Evolutionary conservation across 2,113 vertebrate species (phyloP).

Genomic region (Hippocampus abdominalis): DNA sequence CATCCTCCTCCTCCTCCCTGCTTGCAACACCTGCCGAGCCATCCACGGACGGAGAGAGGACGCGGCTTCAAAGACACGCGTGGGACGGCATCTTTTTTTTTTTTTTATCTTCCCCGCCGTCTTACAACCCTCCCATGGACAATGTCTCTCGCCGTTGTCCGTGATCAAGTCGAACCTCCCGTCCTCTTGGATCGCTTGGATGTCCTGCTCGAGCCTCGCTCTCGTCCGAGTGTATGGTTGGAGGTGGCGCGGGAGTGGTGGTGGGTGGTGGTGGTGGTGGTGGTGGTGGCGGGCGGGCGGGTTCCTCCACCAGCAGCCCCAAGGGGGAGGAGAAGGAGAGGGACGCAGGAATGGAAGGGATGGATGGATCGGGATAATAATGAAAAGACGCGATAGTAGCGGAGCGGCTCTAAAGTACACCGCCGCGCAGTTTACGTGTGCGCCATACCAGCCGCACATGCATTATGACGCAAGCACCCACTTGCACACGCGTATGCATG

Average conservation of each 20-base stretch:
- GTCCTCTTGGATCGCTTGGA: slow-evolving; percentile 46
- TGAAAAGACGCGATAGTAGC: slow-evolving; percentile 30
- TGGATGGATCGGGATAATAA: slow-evolving; percentile 37
- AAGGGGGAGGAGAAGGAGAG: slow-evolving; percentile 43
- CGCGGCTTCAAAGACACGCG: slow-evolving; percentile 62
- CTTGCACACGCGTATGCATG: neutral
- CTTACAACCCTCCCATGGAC: slow-evolving; percentile 51
- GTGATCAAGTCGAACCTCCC: slow-evolving; percentile 46
- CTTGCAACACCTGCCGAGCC: slow-evolving; percentile 58
- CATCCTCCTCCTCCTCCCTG: slow-evolving; percentile 49
- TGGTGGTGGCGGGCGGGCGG: slow-evolving; percentile 36
- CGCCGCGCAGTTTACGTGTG: slow-evolving; percentile 15
- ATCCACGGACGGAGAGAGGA: slow-evolving; percentile 65
- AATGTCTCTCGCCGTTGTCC: slow-evolving; percentile 68
- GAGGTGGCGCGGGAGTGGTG: neutral
- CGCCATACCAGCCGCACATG: neutral
- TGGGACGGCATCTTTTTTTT: slow-evolving; percentile 58
- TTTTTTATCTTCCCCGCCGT: slow-evolving; percentile 40
- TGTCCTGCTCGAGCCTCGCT: slow-evolving; percentile 54
- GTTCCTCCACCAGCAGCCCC: slow-evolving; percentile 60
- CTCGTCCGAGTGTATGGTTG: slow-evolving; percentile 31
- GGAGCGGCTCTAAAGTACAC: slow-evolving; percentile 35
- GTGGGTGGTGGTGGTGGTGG: neutral
- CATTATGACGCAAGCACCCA: neutral
- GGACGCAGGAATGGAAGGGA: slow-evolving; percentile 35